Percentiles rank a stretch among this genome's conserved stretches.
Evolutionary conservation across 2,797 vertebrate species (phyloP).

Genomic region (Hybognathus amarus): DNA sequence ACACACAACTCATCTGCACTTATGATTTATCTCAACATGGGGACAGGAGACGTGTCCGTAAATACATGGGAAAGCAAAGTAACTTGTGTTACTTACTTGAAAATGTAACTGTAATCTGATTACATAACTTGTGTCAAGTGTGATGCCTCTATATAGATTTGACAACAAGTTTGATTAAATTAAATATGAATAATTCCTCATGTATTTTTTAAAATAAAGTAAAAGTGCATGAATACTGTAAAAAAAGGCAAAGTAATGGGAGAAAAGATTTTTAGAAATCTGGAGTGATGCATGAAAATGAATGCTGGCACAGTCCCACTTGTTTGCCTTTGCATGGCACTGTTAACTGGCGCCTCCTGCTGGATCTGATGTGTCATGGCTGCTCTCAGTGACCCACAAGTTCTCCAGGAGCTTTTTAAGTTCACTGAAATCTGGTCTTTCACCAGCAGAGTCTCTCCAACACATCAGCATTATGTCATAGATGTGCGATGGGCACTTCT

Average conservation of each 20-base stretch:
- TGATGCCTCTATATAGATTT: background rate
- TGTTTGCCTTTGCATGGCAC: background rate
- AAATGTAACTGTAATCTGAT: background rate
- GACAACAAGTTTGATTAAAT: background rate
- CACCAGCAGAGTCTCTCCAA: conserved; percentile 63
- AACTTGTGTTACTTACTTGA: background rate
- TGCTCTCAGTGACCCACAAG: conserved; percentile 21
- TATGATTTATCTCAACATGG: background rate
- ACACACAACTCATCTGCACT: background rate
- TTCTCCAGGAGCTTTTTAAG: conserved; percentile 60
- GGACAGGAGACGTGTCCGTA: background rate
- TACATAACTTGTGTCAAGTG: background rate
- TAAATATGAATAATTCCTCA: background rate
- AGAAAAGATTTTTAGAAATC: background rate
- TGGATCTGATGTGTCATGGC: conserved; percentile 33
- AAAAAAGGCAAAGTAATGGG: background rate
- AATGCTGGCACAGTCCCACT: background rate
- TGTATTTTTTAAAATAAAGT: background rate
- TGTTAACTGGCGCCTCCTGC: conserved; percentile 1
- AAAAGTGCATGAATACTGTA: conserved; percentile 10
- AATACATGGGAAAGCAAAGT: background rate
- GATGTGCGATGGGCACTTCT: conserved; percentile 54
- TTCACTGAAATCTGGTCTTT: conserved; percentile 66
- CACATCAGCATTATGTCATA: conserved; percentile 69
- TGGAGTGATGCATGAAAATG: background rate